phyloP scores from a whole-genome alignment of 2,113 vertebrate genomes.

The Rhagologus leucostigma region DNA sequence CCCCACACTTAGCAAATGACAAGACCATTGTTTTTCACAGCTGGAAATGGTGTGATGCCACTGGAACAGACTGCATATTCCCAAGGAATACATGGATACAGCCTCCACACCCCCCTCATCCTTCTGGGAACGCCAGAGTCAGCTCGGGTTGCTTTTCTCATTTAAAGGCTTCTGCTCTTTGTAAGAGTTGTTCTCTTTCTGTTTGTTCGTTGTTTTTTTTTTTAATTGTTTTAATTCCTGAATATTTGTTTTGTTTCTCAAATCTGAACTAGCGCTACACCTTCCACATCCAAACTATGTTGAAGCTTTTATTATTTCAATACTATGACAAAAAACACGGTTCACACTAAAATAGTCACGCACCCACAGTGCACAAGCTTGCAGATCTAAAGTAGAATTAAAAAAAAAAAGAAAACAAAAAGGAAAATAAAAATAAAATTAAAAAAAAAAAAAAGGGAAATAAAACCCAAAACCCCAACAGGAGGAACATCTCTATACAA shows the following conservation, averaged over 20 bases:
- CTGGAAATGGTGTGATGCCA: conserved; percentile 57
- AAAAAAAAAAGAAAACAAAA: neutral
- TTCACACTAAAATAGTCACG: conserved; percentile 93
- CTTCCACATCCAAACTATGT: conserved; percentile 92
- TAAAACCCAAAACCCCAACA: neutral
- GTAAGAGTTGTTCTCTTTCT: conserved; percentile 45
- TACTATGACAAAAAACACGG: conserved; percentile 92
- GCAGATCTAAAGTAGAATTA: conserved; percentile 86
- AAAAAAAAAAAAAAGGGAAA: conserved; percentile 9
- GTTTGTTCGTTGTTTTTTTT: neutral
- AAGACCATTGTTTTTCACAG: conserved; percentile 71
- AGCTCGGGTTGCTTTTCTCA: conserved; percentile 11
- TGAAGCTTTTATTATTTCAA: conserved; percentile 85
- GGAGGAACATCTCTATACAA: conserved; percentile 74
- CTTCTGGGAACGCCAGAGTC: conserved; percentile 48
- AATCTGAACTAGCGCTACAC: conserved; percentile 84
- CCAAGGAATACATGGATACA: neutral
- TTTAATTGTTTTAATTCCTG: conserved; percentile 42
- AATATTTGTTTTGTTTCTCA: conserved; percentile 61
- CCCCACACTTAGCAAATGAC: conserved; percentile 71
- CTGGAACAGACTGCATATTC: conserved; percentile 36
- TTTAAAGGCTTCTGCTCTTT: conserved; percentile 71
- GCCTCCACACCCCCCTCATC: neutral
- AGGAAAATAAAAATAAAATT: neutral
- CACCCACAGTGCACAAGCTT: conserved; percentile 98